A percentile compares a stretch with the other conserved stretches of the same genome.
Evolutionary conservation across 1,140 invertebrate genomes (phyloP).

Genomic region (Temnothorax longispinosus): DNA sequence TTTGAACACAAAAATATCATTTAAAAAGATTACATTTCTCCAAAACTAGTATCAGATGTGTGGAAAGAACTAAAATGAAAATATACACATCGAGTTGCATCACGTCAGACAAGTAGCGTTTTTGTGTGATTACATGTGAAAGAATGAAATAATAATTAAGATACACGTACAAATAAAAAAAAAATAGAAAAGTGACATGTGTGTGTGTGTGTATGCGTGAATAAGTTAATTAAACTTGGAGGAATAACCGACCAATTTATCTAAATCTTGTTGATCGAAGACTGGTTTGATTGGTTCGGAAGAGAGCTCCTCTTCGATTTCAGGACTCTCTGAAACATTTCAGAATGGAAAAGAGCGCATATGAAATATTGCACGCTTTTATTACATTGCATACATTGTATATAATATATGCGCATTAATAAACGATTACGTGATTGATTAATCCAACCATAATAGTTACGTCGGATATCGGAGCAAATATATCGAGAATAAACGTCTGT

Average conservation of each 20-base stretch:
- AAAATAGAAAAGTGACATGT: neutral
- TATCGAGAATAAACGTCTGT: too few species aligned
- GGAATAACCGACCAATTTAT: conserved; percentile 84
- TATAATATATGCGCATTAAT: neutral
- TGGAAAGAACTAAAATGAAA: too few species aligned
- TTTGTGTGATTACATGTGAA: neutral
- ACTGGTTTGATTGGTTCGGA: conserved; percentile 85
- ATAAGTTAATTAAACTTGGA: neutral
- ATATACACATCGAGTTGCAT: too few species aligned
- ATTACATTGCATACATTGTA: neutral
- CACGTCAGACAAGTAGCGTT: neutral
- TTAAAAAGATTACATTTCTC: too few species aligned
- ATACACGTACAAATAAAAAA: neutral
- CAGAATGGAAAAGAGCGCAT: neutral
- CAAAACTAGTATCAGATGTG: too few species aligned
- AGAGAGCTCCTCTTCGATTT: conserved; percentile 77
- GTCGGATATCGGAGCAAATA: too few species aligned
- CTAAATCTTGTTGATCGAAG: conserved; percentile 88
- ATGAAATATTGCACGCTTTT: neutral
- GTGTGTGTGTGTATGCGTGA: neutral
- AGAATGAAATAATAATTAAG: neutral
- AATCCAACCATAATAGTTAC: neutral
- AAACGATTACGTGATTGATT: neutral
- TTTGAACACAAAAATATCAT: too few species aligned
- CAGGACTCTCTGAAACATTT: conserved; percentile 78